These are phyloP conservation scores for Umimayanthus chanpuru DNA, from an alignment of 92 coral and sea anemone genomes.

Conservation along the genomic window DNA sequence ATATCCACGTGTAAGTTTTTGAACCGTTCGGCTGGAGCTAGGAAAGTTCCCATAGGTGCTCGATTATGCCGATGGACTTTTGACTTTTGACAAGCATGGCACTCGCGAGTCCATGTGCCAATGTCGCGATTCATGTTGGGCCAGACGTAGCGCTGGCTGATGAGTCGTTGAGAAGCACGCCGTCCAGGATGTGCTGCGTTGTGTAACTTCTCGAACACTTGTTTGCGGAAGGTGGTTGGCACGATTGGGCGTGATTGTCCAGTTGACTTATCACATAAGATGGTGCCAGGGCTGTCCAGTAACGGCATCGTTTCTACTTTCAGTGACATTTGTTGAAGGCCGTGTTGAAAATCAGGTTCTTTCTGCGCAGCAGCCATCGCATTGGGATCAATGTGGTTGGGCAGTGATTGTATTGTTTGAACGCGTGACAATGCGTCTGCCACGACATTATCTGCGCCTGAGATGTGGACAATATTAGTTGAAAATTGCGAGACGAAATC, in stretches of 20 bases:
- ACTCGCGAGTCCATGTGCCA: not conserved
- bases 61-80: not conserved
- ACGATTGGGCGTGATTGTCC: constrained; percentile 32
- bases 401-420: not conserved
- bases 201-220: constrained; percentile 38
- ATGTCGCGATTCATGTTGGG: constrained; percentile 38
- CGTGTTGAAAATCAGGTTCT: constrained; percentile 9
- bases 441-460: constrained; percentile 38
- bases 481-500: constrained; percentile 51
- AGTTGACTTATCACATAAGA: constrained; percentile 42
- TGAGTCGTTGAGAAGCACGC: no score
- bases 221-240: not conserved
- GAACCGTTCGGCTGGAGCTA: not conserved
- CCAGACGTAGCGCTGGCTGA: no score
- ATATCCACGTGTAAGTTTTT: constrained; percentile 13
- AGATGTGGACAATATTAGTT: not conserved
- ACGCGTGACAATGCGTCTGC: constrained; percentile 44
- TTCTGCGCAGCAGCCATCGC: constrained; percentile 34
- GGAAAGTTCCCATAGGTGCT: not conserved
- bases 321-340: constrained; percentile 8
- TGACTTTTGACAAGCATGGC: constrained; percentile 11
- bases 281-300: not conserved
- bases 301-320: constrained; percentile 15
- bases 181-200: constrained; percentile 43
- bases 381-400: constrained; percentile 12